Evolutionary conservation across 2,888 invertebrate genomes (phyloP).

Genomic region (Schizaphis graminum): DNA sequence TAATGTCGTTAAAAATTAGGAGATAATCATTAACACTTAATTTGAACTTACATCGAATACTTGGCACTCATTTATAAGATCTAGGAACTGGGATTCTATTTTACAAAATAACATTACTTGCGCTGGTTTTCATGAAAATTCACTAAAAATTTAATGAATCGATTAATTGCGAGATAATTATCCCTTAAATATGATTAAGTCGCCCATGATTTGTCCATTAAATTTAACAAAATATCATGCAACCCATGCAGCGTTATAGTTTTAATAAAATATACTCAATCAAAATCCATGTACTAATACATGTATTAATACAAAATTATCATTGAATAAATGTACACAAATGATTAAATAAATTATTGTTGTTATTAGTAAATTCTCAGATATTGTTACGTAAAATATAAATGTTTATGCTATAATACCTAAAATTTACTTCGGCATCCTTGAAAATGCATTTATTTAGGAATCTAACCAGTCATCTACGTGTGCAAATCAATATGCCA

Average conservation of each 20-base stretch:
- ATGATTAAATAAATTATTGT: not conserved
- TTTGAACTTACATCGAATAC: not conserved
- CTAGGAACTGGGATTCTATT: not conserved
- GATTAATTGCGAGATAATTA: too few relatives aligned
- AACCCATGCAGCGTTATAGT: not conserved
- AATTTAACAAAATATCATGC: too few relatives aligned
- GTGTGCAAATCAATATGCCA: not conserved
- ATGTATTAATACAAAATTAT: not conserved
- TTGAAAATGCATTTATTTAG: conserved; percentile 21
- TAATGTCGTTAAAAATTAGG: not conserved
- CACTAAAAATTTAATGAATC: too few relatives aligned
- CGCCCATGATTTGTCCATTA: too few relatives aligned
- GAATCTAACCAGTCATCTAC: not conserved
- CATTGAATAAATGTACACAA: not conserved
- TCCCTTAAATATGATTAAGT: too few relatives aligned
- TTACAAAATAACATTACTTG: not conserved
- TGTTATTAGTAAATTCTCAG: not conserved
- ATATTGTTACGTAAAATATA: not conserved
- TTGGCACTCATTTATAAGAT: not conserved
- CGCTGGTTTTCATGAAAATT: too few relatives aligned
- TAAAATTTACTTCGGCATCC: conserved; percentile 11
- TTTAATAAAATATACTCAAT: not conserved
- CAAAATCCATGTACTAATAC: not conserved
- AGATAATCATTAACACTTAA: not conserved
- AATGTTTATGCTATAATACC: not conserved